Percentiles rank a stretch among this genome's conserved stretches.
Conservation (phyloP, 2,797 vertebrate species). For the Columba guinea region DNA sequence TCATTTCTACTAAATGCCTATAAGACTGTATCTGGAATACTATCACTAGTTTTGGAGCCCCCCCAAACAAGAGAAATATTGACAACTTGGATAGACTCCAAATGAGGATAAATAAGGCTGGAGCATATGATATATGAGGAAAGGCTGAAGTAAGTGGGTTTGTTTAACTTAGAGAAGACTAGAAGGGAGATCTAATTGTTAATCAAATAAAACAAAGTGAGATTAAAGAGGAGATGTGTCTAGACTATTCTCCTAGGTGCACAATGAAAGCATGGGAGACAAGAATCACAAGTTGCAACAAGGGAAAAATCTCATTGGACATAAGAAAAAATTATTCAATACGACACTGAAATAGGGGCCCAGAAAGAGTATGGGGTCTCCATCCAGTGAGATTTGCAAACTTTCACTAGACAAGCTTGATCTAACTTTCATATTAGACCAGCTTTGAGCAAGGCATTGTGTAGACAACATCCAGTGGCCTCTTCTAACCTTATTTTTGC, state of each 20-base stretch:
- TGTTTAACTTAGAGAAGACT: background rate
- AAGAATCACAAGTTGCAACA: background rate
- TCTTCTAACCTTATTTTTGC: background rate
- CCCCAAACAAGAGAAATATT: background rate
- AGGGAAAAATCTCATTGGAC: background rate
- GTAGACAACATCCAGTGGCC: background rate
- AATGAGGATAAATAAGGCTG: background rate
- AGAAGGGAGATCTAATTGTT: background rate
- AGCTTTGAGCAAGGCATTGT: background rate
- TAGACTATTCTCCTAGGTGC: background rate
- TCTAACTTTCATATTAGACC: background rate
- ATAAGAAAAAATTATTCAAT: background rate
- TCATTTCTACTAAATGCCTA: background rate
- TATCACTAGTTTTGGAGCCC: background rate
- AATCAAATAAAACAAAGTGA: background rate
- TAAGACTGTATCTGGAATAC: background rate
- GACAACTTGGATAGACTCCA: background rate
- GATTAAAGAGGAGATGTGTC: background rate
- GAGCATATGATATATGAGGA: fast-evolving
- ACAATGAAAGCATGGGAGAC: background rate
- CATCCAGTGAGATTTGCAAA: background rate
- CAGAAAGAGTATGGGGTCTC: background rate
- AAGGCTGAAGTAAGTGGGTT: background rate
- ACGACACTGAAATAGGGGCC: background rate
- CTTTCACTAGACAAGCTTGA: background rate